These are phyloP conservation scores for Setophaga petechia DNA, from an alignment of 2,113 vertebrate genomes.

Conservation along the genomic window DNA sequence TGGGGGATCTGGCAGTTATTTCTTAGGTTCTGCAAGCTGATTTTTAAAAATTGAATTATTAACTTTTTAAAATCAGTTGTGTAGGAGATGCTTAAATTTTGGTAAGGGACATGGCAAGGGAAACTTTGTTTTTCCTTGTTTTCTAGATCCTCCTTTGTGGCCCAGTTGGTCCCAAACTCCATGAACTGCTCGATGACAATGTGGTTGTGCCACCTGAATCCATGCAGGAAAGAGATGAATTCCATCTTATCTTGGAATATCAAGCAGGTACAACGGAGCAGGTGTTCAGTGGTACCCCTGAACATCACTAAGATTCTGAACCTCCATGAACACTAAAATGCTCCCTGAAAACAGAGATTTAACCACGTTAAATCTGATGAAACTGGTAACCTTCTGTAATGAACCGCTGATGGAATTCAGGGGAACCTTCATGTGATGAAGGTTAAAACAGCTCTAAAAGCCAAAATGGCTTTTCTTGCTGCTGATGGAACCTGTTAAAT, in stretches of 20 bases:
- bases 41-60: background rate
- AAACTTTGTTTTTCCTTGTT: background rate
- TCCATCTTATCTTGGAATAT: constrained; percentile 97
- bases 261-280: constrained; percentile 82
- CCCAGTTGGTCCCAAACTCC: constrained; percentile 94
- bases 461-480: background rate
- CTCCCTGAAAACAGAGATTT: background rate
- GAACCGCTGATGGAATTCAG: background rate
- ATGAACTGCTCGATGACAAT: constrained; percentile 90
- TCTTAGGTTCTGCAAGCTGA: background rate
- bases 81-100: background rate
- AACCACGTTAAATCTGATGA: background rate
- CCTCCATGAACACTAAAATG: background rate
- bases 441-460: background rate
- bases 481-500: background rate
- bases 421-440: background rate
- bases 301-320: background rate
- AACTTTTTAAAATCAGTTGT: background rate
- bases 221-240: constrained; percentile 91
- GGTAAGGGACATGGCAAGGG: background rate
- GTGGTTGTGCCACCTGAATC: constrained; percentile 92
- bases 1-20: background rate
- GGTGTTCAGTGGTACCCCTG: background rate
- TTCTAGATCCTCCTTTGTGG: constrained; percentile 92
- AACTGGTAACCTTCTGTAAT: background rate